Evolutionary conservation across 1,140 invertebrate genomes (phyloP).

Genomic region (Chionoecetes opilio): DNA sequence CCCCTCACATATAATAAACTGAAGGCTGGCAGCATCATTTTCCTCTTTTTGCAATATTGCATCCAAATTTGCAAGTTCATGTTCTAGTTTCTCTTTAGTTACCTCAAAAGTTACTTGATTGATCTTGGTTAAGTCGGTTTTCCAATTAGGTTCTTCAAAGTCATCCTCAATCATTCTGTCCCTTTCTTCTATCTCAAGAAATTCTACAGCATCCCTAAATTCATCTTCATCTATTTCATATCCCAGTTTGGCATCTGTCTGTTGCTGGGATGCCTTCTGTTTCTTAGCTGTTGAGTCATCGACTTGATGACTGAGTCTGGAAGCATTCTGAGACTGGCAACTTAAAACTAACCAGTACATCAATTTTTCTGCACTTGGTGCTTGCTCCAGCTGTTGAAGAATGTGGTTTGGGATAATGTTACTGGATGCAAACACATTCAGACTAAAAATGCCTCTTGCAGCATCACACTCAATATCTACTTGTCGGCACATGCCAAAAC

Average conservation of each 20-base stretch:
- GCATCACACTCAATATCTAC: background rate
- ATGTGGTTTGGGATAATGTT: conserved; percentile 31
- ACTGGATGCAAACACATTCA: background rate
- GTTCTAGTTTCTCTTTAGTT: background rate
- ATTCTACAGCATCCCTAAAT: conserved; percentile 73
- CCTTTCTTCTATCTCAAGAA: conserved; percentile 64
- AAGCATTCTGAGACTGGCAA: background rate
- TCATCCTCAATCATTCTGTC: conserved; percentile 63
- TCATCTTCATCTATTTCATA: conserved; percentile 38
- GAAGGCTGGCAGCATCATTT: conserved; percentile 15
- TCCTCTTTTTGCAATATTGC: background rate
- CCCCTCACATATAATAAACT: background rate
- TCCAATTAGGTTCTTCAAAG: background rate
- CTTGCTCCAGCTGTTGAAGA: background rate
- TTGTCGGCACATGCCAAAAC: background rate
- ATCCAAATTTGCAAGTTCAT: background rate
- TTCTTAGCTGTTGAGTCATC: background rate
- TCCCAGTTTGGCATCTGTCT: background rate
- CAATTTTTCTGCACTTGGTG: background rate
- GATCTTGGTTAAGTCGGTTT: no score
- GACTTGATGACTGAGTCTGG: background rate
- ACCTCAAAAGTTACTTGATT: conserved; percentile 47
- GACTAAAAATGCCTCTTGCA: background rate
- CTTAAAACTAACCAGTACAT: conserved; percentile 13
- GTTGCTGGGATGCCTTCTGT: background rate